Conservation (phyloP, 2,797 vertebrate species). For the Malacoraja senta region DNA sequence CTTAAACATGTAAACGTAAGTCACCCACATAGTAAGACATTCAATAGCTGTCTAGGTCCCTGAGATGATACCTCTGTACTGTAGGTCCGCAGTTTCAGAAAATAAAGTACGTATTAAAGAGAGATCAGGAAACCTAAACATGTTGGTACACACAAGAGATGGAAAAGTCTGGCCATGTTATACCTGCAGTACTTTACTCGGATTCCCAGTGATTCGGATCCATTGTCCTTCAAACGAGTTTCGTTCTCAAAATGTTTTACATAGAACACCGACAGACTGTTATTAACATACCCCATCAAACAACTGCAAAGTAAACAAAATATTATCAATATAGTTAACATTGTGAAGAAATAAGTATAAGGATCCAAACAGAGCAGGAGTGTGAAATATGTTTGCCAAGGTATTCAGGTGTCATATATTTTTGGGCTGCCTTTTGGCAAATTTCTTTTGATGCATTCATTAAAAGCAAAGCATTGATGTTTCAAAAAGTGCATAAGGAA, state of each 20-base stretch:
- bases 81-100: background rate
- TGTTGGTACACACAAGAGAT: background rate
- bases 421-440: background rate
- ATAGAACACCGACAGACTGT: slow-evolving; percentile 73
- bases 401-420: background rate
- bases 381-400: background rate
- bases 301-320: slow-evolving; percentile 59
- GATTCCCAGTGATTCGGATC: slow-evolving; percentile 44
- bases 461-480: background rate
- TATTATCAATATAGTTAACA: background rate
- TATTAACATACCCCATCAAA: slow-evolving; percentile 76
- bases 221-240: slow-evolving; percentile 44
- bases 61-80: background rate
- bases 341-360: background rate
- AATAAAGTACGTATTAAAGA: accelerated
- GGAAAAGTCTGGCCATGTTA: background rate
- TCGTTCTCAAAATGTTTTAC: slow-evolving; percentile 52
- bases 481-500: background rate
- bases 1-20: background rate
- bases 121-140: slow-evolving; percentile 46
- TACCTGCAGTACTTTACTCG: slow-evolving; percentile 71
- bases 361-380: background rate
- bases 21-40: background rate
- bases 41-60: background rate
- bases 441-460: background rate